Base-by-base conservation (phyloP, 2,797 vertebrate species). In the Mus minutoides region DNA sequence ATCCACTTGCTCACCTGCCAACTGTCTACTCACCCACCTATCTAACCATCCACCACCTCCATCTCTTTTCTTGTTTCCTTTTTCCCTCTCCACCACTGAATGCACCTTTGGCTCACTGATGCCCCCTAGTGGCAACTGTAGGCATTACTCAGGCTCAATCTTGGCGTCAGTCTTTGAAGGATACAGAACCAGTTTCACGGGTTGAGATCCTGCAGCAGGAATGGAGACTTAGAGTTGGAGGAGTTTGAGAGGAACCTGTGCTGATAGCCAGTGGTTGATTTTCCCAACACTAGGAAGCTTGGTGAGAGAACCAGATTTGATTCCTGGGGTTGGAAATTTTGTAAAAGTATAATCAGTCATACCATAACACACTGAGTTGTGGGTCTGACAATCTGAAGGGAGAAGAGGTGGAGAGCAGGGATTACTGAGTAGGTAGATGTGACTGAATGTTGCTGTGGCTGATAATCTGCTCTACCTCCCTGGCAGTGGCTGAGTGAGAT, bases 71-170 rank as follows among this genome's bases (percentile, higher is more conserved):
- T 46, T 77, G 82, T 85, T 49, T 71, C 24, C 11, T 56, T 43
- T 49, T 60, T 60, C 9, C 11, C 43, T 4, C 60, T n/a, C 26
- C 24, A 16, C 21, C 22, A 19, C 14, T 3, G 7, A 3, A 9
- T 19, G 5, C 0, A 49, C n/a, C 24, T 85, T 62, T 92, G 75
- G 75, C 88, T 96, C 76, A 31, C 43, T 89, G 11, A 49, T n/a
- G 24, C 90, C 5, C 77, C 77, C 96, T 97, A 84, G 67, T 95
- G 97, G 91, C 46, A 64, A 37, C 37, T 71, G 1, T 71, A 90
- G 60, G 82, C 69, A 90, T 88, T 96, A 73, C 60, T 75, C 69
- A 73, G 88, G 13, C 60, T 85, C 73, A 34, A 16, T 21, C 62
- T 13, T n/a, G 14, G 10, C 4, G 8, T 80, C 4, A 8, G 9